Evolutionary conservation across 2,797 vertebrate genomes (phyloP).

Genomic region (Oophaga sylvatica): DNA sequence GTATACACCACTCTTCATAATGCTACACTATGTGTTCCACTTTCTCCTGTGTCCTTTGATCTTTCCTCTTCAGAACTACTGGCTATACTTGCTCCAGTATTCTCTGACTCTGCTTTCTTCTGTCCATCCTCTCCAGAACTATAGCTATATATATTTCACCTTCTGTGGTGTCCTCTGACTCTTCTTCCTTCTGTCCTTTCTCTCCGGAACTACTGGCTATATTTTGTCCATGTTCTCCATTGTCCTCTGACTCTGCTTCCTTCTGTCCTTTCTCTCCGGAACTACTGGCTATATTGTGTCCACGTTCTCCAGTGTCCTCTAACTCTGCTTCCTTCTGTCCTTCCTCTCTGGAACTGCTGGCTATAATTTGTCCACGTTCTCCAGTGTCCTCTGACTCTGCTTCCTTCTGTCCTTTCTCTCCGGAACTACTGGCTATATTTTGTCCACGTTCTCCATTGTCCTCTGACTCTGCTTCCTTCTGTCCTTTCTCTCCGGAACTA

Average conservation of each 20-base stretch:
- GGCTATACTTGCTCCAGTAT: no score
- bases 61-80: no score
- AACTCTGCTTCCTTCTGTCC: no score
- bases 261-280: conserved; percentile 15
- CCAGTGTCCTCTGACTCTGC: background rate
- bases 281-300: conserved; percentile 11
- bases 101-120: no score
- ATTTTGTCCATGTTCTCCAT: no score
- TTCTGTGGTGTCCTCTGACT: background rate
- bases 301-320: conserved; percentile 5
- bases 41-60: background rate
- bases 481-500: no score
- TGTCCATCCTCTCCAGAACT: no score
- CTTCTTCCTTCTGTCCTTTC: no score
- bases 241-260: background rate
- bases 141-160: background rate
- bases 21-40: background rate
- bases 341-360: no score
- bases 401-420: conserved; percentile 18
- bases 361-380: no score
- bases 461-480: no score
- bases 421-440: conserved; percentile 19
- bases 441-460: conserved; percentile 10
- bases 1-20: background rate
- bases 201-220: no score